These are phyloP conservation scores for Amblyornis subalaris DNA, from an alignment of 2,113 vertebrate genomes.

Conservation along the genomic window DNA sequence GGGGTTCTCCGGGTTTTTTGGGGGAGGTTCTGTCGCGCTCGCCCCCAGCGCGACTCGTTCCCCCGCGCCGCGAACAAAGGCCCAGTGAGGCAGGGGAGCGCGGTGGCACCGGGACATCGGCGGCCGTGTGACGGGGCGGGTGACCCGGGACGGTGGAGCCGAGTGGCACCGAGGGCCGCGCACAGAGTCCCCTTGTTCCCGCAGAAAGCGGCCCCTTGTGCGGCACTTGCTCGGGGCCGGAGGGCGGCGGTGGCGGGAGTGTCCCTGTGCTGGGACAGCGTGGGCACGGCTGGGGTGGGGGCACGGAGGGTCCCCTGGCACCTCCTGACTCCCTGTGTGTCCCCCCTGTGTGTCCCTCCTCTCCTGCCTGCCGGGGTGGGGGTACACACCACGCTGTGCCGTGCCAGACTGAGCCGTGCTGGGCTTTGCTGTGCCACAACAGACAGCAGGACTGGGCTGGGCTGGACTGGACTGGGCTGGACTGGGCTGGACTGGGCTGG, in stretches of 20 bases:
- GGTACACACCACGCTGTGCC: accelerated
- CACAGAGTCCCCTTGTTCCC: slow-evolving; percentile 48
- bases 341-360: neutral
- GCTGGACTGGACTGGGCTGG: too few species aligned
- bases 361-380: neutral
- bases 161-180: neutral
- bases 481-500: too few species aligned
- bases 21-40: neutral
- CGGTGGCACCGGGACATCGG: neutral
- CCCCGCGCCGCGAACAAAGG: neutral
- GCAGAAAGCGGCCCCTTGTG: slow-evolving; percentile 24
- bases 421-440: neutral
- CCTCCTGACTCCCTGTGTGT: neutral
- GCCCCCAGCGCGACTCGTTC: accelerated
- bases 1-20: accelerated
- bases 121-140: neutral
- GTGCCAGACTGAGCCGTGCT: neutral
- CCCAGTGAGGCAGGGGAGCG: neutral
- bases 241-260: neutral
- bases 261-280: neutral
- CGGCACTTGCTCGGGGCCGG: accelerated
- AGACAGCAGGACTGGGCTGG: neutral
- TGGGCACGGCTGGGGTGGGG: neutral
- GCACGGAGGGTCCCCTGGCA: neutral
- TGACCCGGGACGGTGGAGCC: neutral